Conservation (phyloP, 2,113 vertebrate genomes). For the Proterorhinus semilunaris region DNA sequence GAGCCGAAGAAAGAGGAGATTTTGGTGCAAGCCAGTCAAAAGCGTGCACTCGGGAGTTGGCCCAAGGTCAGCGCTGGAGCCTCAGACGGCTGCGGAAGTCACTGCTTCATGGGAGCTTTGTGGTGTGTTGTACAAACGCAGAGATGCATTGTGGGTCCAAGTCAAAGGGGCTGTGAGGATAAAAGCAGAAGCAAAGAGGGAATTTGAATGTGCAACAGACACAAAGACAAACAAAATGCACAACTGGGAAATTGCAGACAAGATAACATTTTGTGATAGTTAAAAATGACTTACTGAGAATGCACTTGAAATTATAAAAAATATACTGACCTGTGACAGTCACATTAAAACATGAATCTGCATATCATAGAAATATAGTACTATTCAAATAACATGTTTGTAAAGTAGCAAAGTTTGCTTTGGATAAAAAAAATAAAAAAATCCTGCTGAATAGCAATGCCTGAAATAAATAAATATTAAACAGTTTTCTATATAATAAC, state of each 20-base stretch:
- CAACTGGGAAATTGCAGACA: neutral
- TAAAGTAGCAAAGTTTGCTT: too few species aligned
- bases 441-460: too few species aligned
- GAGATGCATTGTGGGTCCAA: neutral
- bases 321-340: too few species aligned
- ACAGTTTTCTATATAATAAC: too few species aligned
- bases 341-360: too few species aligned
- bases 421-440: too few species aligned
- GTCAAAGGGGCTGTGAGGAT: neutral
- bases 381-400: too few species aligned
- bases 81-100: conserved; percentile 30
- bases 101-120: conserved; percentile 36
- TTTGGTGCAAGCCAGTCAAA: conserved; percentile 33
- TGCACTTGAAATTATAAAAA: neutral
- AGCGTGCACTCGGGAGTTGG: conserved; percentile 25
- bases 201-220: neutral
- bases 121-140: conserved; percentile 9
- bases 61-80: conserved; percentile 48
- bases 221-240: conserved; percentile 1
- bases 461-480: too few species aligned
- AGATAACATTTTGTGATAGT: neutral
- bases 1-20: conserved; percentile 44
- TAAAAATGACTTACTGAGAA: neutral
- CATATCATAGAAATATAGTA: too few species aligned
- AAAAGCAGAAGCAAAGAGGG: neutral